Percentiles rank a stretch among this genome's conserved stretches.
Evolutionary conservation across 2,888 invertebrate species (phyloP).

Genomic region (Dasysyrphus albostriatus): DNA sequence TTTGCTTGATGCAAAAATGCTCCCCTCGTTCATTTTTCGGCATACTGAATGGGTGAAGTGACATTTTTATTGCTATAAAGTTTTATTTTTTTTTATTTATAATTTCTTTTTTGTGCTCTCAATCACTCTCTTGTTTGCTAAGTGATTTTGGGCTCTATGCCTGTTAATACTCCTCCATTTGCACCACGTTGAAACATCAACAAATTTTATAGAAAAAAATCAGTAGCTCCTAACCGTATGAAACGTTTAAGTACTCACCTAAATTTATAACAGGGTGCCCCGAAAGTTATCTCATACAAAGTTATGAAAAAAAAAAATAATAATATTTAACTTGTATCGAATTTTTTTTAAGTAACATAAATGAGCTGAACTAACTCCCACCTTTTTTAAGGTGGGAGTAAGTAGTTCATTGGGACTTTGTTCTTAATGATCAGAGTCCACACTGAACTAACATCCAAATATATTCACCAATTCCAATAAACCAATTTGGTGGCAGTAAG

Average conservation of each 20-base stretch:
- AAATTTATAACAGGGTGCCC: not conserved
- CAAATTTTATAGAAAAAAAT: conserved; percentile 4
- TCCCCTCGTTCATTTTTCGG: conserved; percentile 14
- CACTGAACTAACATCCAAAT: too few species aligned
- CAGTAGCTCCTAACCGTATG: not conserved
- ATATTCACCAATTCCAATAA: too few species aligned
- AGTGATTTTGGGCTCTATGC: conserved; percentile 57
- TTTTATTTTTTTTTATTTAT: conserved; percentile 5
- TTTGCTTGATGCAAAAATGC: conserved; percentile 28
- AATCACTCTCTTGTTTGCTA: conserved; percentile 63
- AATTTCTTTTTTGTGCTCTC: conserved; percentile 31
- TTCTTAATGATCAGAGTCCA: too few species aligned
- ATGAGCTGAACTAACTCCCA: too few species aligned
- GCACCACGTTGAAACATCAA: conserved; percentile 26
- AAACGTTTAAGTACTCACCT: not conserved
- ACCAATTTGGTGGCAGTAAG: too few species aligned
- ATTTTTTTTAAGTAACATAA: too few species aligned
- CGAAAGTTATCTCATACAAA: not conserved
- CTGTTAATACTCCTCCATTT: conserved; percentile 23
- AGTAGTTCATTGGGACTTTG: too few species aligned
- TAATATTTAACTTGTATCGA: too few species aligned
- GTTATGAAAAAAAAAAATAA: not conserved
- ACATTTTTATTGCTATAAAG: conserved; percentile 56
- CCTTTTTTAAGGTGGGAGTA: too few species aligned
- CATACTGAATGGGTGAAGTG: conserved; percentile 23